Conservation (phyloP, 2,888 invertebrate species). For the Pandemis heparana region DNA sequence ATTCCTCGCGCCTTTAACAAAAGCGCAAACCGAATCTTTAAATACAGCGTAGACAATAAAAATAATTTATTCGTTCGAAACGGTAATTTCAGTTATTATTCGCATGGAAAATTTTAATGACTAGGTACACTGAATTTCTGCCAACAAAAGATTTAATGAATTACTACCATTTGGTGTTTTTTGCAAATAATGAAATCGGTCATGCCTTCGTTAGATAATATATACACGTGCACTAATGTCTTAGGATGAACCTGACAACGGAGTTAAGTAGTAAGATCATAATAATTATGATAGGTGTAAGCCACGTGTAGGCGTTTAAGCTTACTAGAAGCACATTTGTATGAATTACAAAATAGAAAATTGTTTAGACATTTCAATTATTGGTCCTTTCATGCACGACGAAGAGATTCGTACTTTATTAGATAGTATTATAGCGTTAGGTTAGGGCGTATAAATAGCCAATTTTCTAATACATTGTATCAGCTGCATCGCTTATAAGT, state of each 20-base stretch:
- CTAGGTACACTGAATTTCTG: background rate
- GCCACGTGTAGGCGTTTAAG: conserved; percentile 3
- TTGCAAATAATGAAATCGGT: background rate
- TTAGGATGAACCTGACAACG: background rate
- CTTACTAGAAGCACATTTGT: conserved; percentile 5
- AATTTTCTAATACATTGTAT: too few species aligned
- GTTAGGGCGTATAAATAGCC: too few species aligned
- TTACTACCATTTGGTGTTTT: background rate
- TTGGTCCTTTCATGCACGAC: background rate
- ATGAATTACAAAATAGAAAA: background rate
- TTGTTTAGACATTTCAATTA: background rate
- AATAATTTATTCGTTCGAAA: conserved; percentile 11
- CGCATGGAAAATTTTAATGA: conserved; percentile 3
- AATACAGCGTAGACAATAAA: conserved; percentile 30
- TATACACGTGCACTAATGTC: background rate
- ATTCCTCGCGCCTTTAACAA: conserved; percentile 17
- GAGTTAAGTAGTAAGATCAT: conserved; percentile 3
- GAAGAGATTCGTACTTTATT: background rate
- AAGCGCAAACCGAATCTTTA: conserved; percentile 15
- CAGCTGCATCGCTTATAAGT: too few species aligned
- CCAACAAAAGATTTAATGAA: background rate
- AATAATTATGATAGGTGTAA: conserved; percentile 3
- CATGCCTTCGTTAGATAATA: background rate
- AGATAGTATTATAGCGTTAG: too few species aligned
- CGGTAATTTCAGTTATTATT: conserved; percentile 15